phyloP scores from a whole-genome alignment of 2,888 invertebrate genomes.

The Clostera curtula region DNA sequence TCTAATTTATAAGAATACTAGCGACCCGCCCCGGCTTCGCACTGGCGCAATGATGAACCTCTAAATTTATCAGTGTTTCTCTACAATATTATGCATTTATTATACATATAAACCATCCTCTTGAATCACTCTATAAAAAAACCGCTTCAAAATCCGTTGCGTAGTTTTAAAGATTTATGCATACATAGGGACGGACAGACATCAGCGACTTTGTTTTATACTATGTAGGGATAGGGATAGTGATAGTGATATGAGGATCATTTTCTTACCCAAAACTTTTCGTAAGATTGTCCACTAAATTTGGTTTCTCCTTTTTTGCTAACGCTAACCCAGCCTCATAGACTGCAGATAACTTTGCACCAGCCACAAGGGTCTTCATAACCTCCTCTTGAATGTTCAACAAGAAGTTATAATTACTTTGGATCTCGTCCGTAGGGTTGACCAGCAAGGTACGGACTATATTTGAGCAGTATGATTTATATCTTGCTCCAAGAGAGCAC shows the following conservation, averaged over 20 bases:
- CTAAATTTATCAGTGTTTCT: no score
- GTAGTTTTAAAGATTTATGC: no score
- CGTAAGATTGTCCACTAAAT: slow-evolving; percentile 90
- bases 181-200: no score
- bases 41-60: no score
- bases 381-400: slow-evolving; percentile 93
- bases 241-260: not conserved
- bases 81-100: not conserved
- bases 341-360: slow-evolving; percentile 88
- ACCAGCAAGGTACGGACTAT: slow-evolving; percentile 97
- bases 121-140: no score
- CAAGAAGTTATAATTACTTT: slow-evolving; percentile 94
- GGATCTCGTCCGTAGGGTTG: slow-evolving; percentile 86
- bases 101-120: no score
- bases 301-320: slow-evolving; percentile 91
- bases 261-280: slow-evolving; percentile 88
- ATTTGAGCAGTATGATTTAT: slow-evolving; percentile 98
- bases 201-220: no score
- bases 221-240: no score
- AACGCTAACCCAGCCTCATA: slow-evolving; percentile 88
- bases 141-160: no score
- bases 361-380: slow-evolving; percentile 87
- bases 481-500: slow-evolving; percentile 94
- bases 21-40: no score
- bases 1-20: no score